These are phyloP conservation scores for Epinephelus coioides DNA, from an alignment of 2,797 vertebrate species.

Conservation along the genomic window DNA sequence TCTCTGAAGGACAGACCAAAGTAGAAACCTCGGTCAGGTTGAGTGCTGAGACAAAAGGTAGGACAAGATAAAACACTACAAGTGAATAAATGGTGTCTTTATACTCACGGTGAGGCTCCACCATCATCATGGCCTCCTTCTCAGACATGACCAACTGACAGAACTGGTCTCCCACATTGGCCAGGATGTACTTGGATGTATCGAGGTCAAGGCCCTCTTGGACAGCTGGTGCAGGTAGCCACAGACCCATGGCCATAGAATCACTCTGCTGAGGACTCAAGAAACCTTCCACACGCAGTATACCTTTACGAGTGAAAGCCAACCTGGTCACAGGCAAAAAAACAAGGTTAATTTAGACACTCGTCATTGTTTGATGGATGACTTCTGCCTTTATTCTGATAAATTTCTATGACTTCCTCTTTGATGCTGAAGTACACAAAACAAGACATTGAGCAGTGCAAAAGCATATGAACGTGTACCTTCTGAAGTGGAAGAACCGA, in stretches of 20 bases:
- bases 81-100: not conserved
- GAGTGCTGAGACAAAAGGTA: not conserved
- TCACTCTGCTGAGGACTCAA: constrained; percentile 98
- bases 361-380: not conserved
- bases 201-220: constrained; percentile 97
- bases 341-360: not conserved
- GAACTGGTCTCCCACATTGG: constrained; percentile 99
- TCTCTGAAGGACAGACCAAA: constrained; percentile 85
- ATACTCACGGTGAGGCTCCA: constrained; percentile 97
- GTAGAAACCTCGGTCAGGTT: not conserved
- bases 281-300: constrained; percentile 97
- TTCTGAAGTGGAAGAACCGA: constrained; percentile 99
- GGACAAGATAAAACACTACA: not conserved
- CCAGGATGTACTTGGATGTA: constrained; percentile 99
- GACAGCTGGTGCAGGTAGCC: constrained; percentile 93
- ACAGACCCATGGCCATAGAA: constrained; percentile 96
- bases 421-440: not conserved
- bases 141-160: constrained; percentile 99
- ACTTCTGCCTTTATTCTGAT: not conserved
- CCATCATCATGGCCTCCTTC: constrained; percentile 99
- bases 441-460: not conserved
- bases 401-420: not conserved
- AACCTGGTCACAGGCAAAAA: constrained; percentile 82
- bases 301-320: constrained; percentile 97
- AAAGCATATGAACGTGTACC: constrained; percentile 76